A percentile compares a stretch with the other conserved stretches of the same genome.
phyloP scores from a whole-genome alignment of 2,888 invertebrate genomes.

The Caradrina clavipalpis region DNA sequence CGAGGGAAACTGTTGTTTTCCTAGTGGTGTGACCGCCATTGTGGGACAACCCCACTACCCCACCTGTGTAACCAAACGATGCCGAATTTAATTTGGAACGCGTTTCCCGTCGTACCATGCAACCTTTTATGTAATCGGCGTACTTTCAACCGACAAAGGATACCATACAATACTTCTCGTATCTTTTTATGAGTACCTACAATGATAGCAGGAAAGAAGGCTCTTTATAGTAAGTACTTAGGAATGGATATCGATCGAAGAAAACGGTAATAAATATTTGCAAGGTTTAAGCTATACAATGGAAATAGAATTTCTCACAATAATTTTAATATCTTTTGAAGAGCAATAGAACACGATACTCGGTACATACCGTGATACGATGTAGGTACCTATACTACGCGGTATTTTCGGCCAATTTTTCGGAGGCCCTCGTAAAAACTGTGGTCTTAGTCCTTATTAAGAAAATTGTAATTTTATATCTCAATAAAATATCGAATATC shows the following conservation, averaged over 20 bases:
- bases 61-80: constrained; percentile 60
- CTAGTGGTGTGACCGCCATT: constrained; percentile 21
- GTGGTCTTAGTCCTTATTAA: constrained; percentile 1
- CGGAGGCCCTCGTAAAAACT: constrained; percentile 29
- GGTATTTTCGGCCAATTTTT: not conserved
- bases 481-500: constrained; percentile 22
- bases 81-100: constrained; percentile 50
- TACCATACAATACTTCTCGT: constrained; percentile 22
- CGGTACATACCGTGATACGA: not conserved
- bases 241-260: constrained; percentile 8
- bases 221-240: constrained; percentile 1
- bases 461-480: constrained; percentile 44
- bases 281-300: not conserved
- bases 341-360: not conserved
- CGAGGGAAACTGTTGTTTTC: constrained; percentile 45
- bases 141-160: constrained; percentile 28
- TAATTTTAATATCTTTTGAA: not conserved
- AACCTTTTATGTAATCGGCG: constrained; percentile 26
- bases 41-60: constrained; percentile 29
- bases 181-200: constrained; percentile 10
- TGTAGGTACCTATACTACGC: not conserved
- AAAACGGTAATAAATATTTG: constrained; percentile 7
- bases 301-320: not conserved
- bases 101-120: constrained; percentile 13
- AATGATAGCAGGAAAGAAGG: constrained; percentile 4